phyloP scores from a whole-genome alignment of 35 echinoderm and acorn worm species.

The Apostichopus japonicus region DNA sequence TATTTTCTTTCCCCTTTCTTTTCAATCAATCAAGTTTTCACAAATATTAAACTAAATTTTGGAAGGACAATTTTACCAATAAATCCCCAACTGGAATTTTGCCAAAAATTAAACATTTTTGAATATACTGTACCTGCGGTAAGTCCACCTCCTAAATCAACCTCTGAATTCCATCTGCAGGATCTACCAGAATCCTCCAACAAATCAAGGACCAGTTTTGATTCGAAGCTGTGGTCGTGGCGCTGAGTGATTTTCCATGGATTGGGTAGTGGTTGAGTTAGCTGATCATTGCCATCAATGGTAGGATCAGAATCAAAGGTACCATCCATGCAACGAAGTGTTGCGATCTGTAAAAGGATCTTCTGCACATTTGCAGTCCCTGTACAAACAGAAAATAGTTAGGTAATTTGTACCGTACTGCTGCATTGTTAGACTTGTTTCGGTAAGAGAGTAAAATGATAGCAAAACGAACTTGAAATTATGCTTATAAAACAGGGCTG shows the following conservation, averaged over 20 bases:
- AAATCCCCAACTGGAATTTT: not conserved
- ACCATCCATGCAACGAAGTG: not conserved
- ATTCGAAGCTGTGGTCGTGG: not conserved
- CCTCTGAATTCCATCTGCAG: not conserved
- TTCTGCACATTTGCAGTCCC: not conserved
- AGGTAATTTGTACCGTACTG: no score
- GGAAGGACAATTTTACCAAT: not conserved
- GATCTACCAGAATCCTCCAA: not conserved
- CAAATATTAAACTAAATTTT: not conserved
- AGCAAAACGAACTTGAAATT: no score
- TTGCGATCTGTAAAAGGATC: not conserved
- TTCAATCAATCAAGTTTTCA: not conserved
- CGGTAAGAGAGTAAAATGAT: no score
- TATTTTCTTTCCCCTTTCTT: no score
- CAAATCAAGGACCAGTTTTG: not conserved
- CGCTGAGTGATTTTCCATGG: conserved; percentile 19
- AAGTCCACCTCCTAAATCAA: not conserved
- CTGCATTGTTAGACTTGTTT: no score
- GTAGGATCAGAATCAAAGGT: not conserved
- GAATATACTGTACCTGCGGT: not conserved
- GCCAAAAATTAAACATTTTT: not conserved
- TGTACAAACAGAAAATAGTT: not conserved
- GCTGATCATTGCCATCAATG: no score
- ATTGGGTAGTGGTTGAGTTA: not conserved
- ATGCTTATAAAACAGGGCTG: no score